phyloP scores from a whole-genome alignment of 2,113 vertebrate genomes.

The Anser cygnoides region DNA sequence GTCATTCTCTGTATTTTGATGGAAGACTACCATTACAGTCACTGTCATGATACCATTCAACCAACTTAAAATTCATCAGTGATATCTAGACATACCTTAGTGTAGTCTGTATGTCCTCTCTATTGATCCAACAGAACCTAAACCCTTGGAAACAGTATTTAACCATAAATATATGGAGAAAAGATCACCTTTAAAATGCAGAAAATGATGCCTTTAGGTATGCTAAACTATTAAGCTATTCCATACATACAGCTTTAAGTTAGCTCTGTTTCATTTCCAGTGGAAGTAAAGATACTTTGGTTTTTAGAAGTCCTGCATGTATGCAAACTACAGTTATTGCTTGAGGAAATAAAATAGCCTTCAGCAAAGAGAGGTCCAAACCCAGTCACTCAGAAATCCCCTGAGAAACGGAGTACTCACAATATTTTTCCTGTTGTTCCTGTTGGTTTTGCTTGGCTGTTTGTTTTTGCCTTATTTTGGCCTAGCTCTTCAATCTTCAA shows the following conservation, averaged over 20 bases:
- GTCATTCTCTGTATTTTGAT: not conserved
- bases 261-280: accelerated
- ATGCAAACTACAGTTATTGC: not conserved
- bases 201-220: not conserved
- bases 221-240: not conserved
- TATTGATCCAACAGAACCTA: not conserved
- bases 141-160: not conserved
- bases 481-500: not conserved
- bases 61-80: not conserved
- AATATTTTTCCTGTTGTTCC: not conserved
- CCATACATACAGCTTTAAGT: no score
- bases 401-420: not conserved
- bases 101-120: not conserved
- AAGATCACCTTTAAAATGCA: not conserved
- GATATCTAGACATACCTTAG: not conserved
- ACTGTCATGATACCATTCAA: not conserved
- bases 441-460: not conserved
- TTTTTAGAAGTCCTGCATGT: not conserved
- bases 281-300: not conserved
- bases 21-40: not conserved
- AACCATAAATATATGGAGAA: not conserved
- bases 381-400: not conserved
- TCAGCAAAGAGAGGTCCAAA: not conserved
- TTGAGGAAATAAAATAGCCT: not conserved
- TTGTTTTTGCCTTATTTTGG: not conserved